Percentiles rank a stretch among this genome's conserved stretches.
Conservation (phyloP, 2,888 invertebrate species). For the Exocentrus adspersus region DNA sequence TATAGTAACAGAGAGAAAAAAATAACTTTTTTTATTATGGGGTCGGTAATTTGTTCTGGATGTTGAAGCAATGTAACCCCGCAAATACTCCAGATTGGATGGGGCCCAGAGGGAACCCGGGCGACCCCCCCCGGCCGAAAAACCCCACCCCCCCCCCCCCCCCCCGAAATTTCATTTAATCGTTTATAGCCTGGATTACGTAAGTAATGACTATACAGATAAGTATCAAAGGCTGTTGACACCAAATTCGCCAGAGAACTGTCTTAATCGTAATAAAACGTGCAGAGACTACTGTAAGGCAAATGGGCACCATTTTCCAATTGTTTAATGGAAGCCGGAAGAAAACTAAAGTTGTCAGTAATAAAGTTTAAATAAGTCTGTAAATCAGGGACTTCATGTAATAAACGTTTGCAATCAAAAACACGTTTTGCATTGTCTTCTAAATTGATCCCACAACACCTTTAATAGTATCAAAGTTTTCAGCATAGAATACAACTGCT, state of each 20-base stretch:
- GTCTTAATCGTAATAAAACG: not conserved
- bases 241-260: not conserved
- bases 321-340: not conserved
- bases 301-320: not conserved
- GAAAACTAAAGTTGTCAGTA: not conserved
- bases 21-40: no score
- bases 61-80: no score
- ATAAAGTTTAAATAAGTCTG: not conserved
- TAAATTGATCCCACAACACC: slow-evolving; percentile 6
- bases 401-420: not conserved
- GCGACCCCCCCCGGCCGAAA: no score
- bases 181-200: no score
- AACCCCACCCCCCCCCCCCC: no score
- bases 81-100: no score
- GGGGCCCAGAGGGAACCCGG: no score
- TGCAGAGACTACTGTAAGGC: not conserved
- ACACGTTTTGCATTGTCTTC: not conserved
- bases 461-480: slow-evolving; percentile 16
- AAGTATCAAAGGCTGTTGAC: not conserved
- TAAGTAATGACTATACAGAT: not conserved
- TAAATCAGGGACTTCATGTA: not conserved
- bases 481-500: not conserved
- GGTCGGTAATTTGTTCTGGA: no score
- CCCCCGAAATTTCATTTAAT: no score
- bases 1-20: not conserved